Conservation (phyloP, 2,888 invertebrate genomes). For the Drosophila siamana region DNA sequence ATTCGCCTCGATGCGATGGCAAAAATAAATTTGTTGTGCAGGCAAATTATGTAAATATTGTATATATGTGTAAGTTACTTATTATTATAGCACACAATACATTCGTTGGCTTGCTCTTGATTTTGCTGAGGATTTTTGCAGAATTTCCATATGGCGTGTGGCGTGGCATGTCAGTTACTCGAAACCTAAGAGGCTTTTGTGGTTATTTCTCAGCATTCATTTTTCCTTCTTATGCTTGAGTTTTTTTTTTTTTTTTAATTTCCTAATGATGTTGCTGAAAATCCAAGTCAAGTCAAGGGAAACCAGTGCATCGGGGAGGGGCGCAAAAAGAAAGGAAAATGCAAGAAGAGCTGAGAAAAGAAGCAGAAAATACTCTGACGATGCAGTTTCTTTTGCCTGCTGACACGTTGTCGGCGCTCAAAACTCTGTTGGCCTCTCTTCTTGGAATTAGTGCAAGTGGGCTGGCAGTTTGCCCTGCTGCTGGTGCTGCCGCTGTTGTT, state of each 20-base stretch:
- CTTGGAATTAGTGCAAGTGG: conserved; percentile 39
- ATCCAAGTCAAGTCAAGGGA: conserved; percentile 33
- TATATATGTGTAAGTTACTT: too few relatives aligned
- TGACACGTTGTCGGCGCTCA: conserved; percentile 46
- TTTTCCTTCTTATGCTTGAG: conserved; percentile 1
- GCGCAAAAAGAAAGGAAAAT: not conserved
- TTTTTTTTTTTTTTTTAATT: conserved; percentile 58
- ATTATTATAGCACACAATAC: too few relatives aligned
- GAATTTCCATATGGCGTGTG: conserved; percentile 1
- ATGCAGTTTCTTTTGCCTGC: conserved; percentile 60
- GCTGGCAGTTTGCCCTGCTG: not conserved
- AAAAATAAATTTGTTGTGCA: too few relatives aligned
- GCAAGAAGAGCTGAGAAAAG: not conserved
- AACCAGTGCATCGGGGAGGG: not conserved
- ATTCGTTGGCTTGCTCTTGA: too few relatives aligned
- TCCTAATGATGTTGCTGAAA: conserved; percentile 68
- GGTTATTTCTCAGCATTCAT: conserved; percentile 4
- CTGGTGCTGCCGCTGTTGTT: too few relatives aligned
- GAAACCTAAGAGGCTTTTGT: not conserved
- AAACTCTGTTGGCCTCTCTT: conserved; percentile 30
- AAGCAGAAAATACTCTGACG: conserved; percentile 51
- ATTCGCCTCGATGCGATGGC: too few relatives aligned
- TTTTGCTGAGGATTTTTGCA: not conserved
- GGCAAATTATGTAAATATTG: too few relatives aligned
- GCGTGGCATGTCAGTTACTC: conserved; percentile 1